Base-by-base conservation (phyloP, 2,113 vertebrate genomes). In the Rhinolophus sinicus region DNA sequence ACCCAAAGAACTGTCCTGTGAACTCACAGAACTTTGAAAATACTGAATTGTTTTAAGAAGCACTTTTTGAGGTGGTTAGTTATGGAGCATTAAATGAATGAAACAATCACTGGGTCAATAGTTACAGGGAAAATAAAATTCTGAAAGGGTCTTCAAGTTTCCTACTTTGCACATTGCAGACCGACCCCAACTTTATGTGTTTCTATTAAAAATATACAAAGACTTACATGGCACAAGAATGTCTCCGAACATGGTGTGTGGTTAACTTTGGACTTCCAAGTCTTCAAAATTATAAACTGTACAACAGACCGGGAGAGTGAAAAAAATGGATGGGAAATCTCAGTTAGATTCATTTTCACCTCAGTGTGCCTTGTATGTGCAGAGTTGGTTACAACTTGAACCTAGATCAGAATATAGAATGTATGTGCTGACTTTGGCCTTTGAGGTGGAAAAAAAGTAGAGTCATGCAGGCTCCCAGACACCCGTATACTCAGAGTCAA, bases 71-170 rank as follows among this genome's bases (percentile, higher is more conserved):
- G 73, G 28, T 38, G 35, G 3, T 38, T 54, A 35, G 15, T n/a
- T 38, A 58, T 10, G 18, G 12, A 91, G 30, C 16, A 26, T 92
- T 13, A 19, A 19, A 18, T 54, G 67, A 80, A 73, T 69, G 6
- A 62, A 62, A 38, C 33, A 52, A 47, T 70, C 28, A 58, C 21
- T 24, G 8, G 6, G 14, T 67, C 16, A 24, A 1, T 72, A 40
- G 16, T 77, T 76, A 76, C 6, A 54, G 69, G n/a, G 19, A 82
- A 89, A 89, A 22, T 50, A 69, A 85, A 90, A 73, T 73, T 22
- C 21, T 6, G 4, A 50, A 15, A 38, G 38, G 30, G 22, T 47
- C 54, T 40, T 47, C 19, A 14, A 11, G 2, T 19, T 44, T 67
- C 9, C 14, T 44, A 0, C 33, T 26, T 72, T 52, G 3, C 44